Base-by-base conservation (phyloP, 2,888 invertebrate species). In the Caenorhabditis sinica region DNA sequence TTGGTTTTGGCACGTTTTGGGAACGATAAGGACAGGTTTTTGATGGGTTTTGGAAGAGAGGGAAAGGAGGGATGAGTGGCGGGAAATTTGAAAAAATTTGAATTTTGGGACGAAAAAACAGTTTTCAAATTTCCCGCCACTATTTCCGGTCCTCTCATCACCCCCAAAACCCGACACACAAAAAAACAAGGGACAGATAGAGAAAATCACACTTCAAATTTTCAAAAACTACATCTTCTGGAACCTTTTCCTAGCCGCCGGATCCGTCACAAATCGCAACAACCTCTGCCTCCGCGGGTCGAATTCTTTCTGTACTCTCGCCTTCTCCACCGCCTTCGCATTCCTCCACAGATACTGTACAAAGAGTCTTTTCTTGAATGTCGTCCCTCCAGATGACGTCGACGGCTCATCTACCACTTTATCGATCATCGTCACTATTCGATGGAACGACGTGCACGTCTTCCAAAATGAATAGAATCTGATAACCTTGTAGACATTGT, bases 401-500 rank as follows among this genome's bases (percentile, higher is more conserved):
- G 83, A 83, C 20, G 90, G 89, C 43, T 86, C 88, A 53, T 83
- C 88, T 40, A 83, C 77, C 6, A 90, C 90, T 65, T 90, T 90
- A 69, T 92, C 92, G 71, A 93, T 92, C 91, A 93, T 90, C 8
- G 93, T 93, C 30, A 93, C 92, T 49, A 93, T 93, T 8, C 93
- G 90, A 85, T 93, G 93, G 87, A 93, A 93, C 15, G 90, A 89
- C 1, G 93, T 93, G 87, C 93, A 93, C 30, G 92, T 92, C 69
- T 90, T 90, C 93, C 93, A 93, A 87, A 93, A 93, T 56, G 90
- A 90, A 85, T 93, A 93, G 89, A 91, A 92, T 5, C 93, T 87
- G 45, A 92, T 90, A 49, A 93, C 93, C 80, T 92, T 92, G 88
- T 92, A 92, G 51, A 92, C 92, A 77, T 92, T 86, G 51, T 74